These are phyloP conservation scores for Perca schrenkii DNA, from an alignment of 2,113 vertebrate species.

Conservation along the genomic window DNA sequence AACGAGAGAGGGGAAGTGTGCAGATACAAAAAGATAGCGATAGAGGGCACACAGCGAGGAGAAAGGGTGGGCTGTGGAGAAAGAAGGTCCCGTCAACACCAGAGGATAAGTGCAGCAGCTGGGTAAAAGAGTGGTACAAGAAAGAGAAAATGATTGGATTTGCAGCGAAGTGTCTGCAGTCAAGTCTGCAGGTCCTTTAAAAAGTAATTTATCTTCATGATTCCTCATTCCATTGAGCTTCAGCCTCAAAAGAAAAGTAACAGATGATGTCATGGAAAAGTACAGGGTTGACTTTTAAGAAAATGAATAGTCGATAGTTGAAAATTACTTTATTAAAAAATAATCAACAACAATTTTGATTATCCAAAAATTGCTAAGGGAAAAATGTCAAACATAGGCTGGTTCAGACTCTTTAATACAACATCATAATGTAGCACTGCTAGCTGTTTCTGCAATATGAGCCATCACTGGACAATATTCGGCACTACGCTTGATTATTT, in stretches of 20 bases:
- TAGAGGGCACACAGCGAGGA: not conserved
- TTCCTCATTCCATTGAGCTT: not conserved
- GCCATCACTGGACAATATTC: too few relatives aligned
- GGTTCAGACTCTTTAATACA: not conserved
- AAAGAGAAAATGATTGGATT: slow-evolving; percentile 19
- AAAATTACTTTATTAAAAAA: not conserved
- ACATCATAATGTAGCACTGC: too few relatives aligned
- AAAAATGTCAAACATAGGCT: not conserved
- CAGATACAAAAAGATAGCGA: slow-evolving; percentile 14
- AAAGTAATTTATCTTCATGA: not conserved
- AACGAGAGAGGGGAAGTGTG: slow-evolving; percentile 35
- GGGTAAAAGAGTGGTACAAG: not conserved
- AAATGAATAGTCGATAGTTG: not conserved
- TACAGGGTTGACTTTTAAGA: not conserved
- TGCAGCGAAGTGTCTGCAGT: not conserved
- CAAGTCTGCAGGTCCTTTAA: slow-evolving; percentile 5
- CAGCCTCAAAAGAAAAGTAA: not conserved
- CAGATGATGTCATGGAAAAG: not conserved
- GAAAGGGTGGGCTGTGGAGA: not conserved
- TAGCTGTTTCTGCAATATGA: too few relatives aligned
- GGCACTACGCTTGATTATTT: too few relatives aligned
- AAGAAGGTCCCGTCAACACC: not conserved
- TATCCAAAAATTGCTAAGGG: not conserved
- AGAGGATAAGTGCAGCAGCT: not conserved
- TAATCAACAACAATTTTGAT: not conserved